phyloP scores from a whole-genome alignment of 2,888 invertebrate genomes.

The Scaptomyza reducta region DNA sequence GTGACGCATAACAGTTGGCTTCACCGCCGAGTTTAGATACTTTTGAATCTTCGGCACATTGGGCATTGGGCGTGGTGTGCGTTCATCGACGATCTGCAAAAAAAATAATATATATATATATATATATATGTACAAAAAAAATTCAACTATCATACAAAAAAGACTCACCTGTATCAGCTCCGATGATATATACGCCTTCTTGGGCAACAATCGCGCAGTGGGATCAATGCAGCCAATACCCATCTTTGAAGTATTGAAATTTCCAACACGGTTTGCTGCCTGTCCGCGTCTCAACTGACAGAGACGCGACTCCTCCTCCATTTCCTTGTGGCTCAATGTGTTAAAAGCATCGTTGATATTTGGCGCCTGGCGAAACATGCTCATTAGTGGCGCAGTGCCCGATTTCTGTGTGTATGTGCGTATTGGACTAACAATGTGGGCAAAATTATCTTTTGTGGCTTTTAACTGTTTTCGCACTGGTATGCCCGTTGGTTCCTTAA shows the following conservation, averaged over 20 bases:
- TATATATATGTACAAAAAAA: conserved; percentile 7
- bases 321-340: conserved; percentile 63
- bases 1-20: conserved; percentile 82
- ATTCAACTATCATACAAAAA: neutral
- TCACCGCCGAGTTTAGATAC: conserved; percentile 76
- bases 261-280: neutral
- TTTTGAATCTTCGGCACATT: conserved; percentile 82
- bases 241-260: conserved; percentile 14
- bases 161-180: conserved; percentile 77
- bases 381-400: conserved; percentile 81
- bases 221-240: conserved; percentile 31
- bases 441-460: conserved; percentile 35
- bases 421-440: conserved; percentile 83
- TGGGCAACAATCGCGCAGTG: conserved; percentile 68
- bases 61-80: conserved; percentile 81
- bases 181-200: conserved; percentile 82
- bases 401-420: conserved; percentile 84
- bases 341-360: conserved; percentile 51
- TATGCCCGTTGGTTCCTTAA: conserved; percentile 37
- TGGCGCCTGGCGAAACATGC: conserved; percentile 67
- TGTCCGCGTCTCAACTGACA: conserved; percentile 26
- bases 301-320: conserved; percentile 75
- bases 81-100: conserved; percentile 81
- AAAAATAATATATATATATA: neutral
- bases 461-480: conserved; percentile 32